phyloP scores from a whole-genome alignment of 2,113 vertebrate genomes.

The Pyxicephalus adspersus region DNA sequence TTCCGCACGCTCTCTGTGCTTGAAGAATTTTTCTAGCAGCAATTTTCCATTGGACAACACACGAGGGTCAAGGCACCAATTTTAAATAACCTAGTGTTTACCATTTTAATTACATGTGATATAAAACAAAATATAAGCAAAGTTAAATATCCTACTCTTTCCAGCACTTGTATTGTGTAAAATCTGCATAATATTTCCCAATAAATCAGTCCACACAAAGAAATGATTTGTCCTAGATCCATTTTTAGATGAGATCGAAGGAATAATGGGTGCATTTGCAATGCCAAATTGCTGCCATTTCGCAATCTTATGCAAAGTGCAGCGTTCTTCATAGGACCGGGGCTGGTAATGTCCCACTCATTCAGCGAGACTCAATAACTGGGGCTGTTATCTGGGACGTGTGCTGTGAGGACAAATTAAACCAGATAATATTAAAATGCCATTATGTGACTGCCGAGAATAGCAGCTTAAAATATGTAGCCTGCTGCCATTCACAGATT shows the following conservation, averaged over 20 bases:
- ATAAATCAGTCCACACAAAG: conserved; percentile 1
- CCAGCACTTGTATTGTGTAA: no score
- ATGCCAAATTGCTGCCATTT: no score
- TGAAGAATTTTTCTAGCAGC: no score
- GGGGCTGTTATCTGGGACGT: background rate
- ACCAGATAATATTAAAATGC: background rate
- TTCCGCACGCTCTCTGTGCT: no score
- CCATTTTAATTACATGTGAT: no score
- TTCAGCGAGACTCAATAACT: background rate
- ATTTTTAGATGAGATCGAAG: conserved; percentile 1
- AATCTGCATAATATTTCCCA: background rate
- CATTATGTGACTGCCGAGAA: background rate
- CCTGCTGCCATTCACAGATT: no score
- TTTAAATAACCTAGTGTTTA: no score
- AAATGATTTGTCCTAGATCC: background rate
- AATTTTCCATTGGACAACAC: no score
- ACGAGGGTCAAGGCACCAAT: no score
- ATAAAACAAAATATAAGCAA: no score
- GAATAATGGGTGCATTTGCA: background rate
- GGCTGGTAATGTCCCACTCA: background rate
- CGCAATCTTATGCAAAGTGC: conserved; percentile 17
- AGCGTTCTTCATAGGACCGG: background rate
- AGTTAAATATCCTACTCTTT: no score
- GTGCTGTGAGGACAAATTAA: background rate
- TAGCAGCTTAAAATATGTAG: background rate